phyloP scores from a whole-genome alignment of 2,797 vertebrate species.

The Cichlasoma orientale region DNA sequence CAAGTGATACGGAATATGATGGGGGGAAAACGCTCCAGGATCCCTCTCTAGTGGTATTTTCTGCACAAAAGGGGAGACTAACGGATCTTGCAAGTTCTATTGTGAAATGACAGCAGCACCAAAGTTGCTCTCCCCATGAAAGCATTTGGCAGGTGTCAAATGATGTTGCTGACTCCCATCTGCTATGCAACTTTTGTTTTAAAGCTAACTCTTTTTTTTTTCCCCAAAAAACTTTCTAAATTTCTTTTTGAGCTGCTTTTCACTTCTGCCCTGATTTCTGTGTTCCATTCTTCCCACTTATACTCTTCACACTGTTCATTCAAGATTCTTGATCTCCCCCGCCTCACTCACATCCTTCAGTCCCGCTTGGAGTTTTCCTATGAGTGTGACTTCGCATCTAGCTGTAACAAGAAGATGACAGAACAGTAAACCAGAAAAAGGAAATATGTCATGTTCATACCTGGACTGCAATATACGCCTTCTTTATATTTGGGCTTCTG shows the following conservation, averaged over 20 bases:
- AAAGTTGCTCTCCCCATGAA: conserved; percentile 7
- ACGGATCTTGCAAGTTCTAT: rapidly evolving
- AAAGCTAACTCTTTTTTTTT: neutral
- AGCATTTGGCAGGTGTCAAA: conserved; percentile 11
- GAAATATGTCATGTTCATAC: neutral
- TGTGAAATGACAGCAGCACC: conserved; percentile 21
- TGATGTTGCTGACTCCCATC: conserved; percentile 7
- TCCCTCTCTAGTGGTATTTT: neutral
- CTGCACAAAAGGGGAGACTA: neutral
- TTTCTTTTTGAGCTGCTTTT: neutral
- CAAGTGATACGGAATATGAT: neutral
- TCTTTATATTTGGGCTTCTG: neutral
- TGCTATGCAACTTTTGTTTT: neutral
- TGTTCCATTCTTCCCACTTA: conserved; percentile 1
- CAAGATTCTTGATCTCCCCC: conserved; percentile 1
- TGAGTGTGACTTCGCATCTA: conserved; percentile 8
- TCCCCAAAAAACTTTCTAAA: neutral
- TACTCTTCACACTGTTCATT: conserved; percentile 10
- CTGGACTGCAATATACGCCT: neutral
- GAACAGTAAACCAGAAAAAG: neutral
- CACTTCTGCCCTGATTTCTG: neutral
- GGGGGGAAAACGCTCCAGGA: neutral
- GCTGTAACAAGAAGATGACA: neutral
- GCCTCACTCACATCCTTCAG: neutral
- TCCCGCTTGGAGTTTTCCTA: neutral